These are phyloP conservation scores for Umimayanthus kanabou DNA, from an alignment of 92 coral and sea anemone genomes.

Conservation along the genomic window DNA sequence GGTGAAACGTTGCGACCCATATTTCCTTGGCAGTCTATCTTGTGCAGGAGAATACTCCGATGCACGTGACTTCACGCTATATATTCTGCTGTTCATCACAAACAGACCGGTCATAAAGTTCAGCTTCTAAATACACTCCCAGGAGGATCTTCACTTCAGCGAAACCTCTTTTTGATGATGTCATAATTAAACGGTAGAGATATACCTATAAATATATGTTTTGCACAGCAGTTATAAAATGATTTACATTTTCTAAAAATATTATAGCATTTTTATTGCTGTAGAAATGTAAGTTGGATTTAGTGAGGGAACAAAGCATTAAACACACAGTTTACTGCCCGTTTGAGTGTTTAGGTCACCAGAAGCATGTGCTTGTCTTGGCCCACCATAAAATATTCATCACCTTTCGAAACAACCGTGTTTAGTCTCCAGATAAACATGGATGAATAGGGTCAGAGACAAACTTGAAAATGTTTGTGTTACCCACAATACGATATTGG, in stretches of 20 bases:
- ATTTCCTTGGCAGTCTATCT: background rate
- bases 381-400: constrained; percentile 5
- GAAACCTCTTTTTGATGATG: background rate
- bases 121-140: background rate
- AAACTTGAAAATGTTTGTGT: constrained; percentile 26
- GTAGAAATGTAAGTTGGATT: background rate
- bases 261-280: background rate
- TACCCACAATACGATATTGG: background rate
- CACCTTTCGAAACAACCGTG: background rate
- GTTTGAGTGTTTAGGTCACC: constrained; percentile 9
- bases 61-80: background rate
- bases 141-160: too few species aligned
- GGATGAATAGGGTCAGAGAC: constrained; percentile 15
- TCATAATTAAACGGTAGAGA: background rate
- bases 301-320: background rate
- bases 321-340: background rate
- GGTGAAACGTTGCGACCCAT: background rate
- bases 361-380: background rate
- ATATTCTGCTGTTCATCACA: too few species aligned
- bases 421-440: constrained; percentile 22
- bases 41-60: background rate
- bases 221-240: background rate
- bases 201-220: background rate
- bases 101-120: background rate
- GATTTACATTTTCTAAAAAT: background rate